These are phyloP conservation scores for Myotis davidii DNA, from an alignment of 2,113 vertebrate species.

Conservation along the genomic window DNA sequence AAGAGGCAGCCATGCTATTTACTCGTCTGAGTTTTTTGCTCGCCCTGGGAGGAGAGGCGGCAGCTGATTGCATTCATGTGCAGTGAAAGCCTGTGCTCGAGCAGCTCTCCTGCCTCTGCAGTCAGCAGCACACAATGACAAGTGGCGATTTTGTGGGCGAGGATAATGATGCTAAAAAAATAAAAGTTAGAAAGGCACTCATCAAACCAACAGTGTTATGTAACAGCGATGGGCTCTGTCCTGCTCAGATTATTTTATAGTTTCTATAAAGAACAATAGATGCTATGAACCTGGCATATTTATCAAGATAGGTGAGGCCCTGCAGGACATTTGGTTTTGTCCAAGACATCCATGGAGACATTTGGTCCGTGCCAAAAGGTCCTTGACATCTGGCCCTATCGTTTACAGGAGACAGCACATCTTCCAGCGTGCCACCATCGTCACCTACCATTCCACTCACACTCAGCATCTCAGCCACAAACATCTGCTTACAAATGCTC, in stretches of 20 bases:
- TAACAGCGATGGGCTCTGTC: not conserved
- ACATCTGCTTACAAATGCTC: not conserved
- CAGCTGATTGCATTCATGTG: rapidly evolving
- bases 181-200: not conserved
- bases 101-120: not conserved
- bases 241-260: not conserved
- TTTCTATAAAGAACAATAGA: not conserved
- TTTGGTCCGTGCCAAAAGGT: not conserved
- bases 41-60: not conserved
- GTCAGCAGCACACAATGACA: not conserved
- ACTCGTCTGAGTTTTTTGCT: not conserved
- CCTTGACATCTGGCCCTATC: not conserved
- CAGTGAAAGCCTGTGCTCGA: not conserved
- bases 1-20: constrained; percentile 13
- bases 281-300: rapidly evolving
- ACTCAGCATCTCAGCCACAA: not conserved
- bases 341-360: not conserved
- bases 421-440: rapidly evolving
- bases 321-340: not conserved
- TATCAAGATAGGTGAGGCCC: not conserved
- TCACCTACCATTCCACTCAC: not conserved
- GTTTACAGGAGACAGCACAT: not conserved
- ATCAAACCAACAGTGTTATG: not conserved
- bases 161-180: not conserved
- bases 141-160: not conserved